Evolutionary conservation across 2,797 vertebrate genomes (phyloP).

Genomic region (Emydoidea blandingii): DNA sequence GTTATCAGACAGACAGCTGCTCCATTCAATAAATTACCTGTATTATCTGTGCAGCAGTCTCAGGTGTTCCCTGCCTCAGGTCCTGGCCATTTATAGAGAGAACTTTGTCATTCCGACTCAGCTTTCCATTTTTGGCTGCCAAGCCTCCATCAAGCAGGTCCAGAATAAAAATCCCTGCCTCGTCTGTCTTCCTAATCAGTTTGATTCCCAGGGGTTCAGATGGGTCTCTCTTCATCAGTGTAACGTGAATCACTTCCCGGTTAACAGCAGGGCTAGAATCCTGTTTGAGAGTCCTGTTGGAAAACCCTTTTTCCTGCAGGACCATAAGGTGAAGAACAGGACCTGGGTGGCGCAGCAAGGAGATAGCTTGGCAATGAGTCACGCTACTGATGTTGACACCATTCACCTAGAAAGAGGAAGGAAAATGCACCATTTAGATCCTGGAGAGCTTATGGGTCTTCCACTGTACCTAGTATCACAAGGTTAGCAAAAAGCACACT

Average conservation of each 20-base stretch:
- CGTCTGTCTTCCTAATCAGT: conserved; percentile 92
- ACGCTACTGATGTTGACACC: conserved; percentile 90
- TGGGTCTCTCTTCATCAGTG: conserved; percentile 88
- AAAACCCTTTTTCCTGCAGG: conserved; percentile 95
- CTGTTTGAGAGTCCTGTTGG: conserved; percentile 78
- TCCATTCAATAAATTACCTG: conserved; percentile 81
- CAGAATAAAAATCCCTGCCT: conserved; percentile 92
- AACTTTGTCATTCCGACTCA: conserved; percentile 92
- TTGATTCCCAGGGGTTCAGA: conserved; percentile 92
- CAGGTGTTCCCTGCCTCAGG: conserved; percentile 92
- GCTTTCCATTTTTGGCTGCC: conserved; percentile 92
- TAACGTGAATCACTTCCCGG: conserved; percentile 90
- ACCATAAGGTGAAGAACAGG: conserved; percentile 86
- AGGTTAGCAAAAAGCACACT: not conserved
- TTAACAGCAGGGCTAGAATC: conserved; percentile 62
- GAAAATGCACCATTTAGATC: conserved; percentile 45
- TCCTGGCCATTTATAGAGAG: conserved; percentile 94
- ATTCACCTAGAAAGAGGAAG: conserved; percentile 84
- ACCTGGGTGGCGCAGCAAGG: conserved; percentile 85
- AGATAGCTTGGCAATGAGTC: conserved; percentile 87
- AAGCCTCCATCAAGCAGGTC: conserved; percentile 91
- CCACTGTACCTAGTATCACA: not conserved
- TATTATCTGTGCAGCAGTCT: conserved; percentile 94
- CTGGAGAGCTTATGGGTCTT: not conserved
- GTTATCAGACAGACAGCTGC: not conserved